Evolutionary conservation across 2,797 vertebrate species (phyloP).

Genomic region (Danionella dracula): DNA sequence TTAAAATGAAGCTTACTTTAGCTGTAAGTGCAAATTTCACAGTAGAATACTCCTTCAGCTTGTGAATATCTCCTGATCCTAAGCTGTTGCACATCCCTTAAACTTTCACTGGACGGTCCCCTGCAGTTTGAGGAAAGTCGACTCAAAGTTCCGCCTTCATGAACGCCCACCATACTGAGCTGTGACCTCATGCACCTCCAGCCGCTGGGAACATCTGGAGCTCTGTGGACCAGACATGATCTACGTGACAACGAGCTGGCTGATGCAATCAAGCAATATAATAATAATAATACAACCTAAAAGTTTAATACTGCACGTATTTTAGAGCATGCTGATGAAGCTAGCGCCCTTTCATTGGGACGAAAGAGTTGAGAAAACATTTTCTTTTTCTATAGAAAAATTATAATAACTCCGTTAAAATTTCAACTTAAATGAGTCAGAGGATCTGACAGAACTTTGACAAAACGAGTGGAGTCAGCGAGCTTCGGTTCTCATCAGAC

Average conservation of each 20-base stretch:
- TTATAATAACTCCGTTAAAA: too few relatives aligned
- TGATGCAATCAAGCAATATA: too few relatives aligned
- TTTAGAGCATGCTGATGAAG: too few relatives aligned
- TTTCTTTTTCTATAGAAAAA: too few relatives aligned
- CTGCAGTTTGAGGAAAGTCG: conserved; percentile 15
- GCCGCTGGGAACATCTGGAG: not conserved
- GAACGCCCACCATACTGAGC: conserved; percentile 46
- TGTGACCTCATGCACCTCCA: conserved; percentile 38
- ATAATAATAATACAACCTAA: too few relatives aligned
- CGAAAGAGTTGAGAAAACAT: too few relatives aligned
- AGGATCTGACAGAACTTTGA: too few relatives aligned
- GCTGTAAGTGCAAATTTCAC: conserved; percentile 2
- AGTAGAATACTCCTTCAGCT: not conserved
- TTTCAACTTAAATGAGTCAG: too few relatives aligned
- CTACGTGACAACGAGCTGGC: conserved; percentile 7
- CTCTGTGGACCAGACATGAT: not conserved
- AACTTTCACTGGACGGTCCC: conserved; percentile 53
- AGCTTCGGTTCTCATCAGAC: too few relatives aligned
- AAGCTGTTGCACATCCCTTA: conserved; percentile 7
- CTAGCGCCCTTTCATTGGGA: too few relatives aligned
- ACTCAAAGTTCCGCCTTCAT: conserved; percentile 29
- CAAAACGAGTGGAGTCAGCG: too few relatives aligned
- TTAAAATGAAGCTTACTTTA: conserved; percentile 23
- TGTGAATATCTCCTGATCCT: conserved; percentile 19
- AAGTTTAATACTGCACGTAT: too few relatives aligned